phyloP scores from a whole-genome alignment of 1,140 invertebrate species.

The Tetramorium parvispinum region DNA sequence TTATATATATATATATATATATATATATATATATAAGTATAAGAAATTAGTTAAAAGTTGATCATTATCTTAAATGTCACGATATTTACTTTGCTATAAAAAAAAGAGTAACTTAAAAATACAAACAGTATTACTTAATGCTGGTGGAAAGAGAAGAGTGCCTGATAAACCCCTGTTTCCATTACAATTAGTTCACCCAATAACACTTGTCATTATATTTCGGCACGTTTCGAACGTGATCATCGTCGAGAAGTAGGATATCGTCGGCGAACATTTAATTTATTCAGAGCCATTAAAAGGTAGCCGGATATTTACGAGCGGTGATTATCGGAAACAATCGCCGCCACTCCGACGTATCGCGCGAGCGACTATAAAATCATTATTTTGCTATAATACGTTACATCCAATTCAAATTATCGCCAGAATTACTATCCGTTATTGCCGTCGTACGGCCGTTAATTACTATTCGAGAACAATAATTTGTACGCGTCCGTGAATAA shows the following conservation, averaged over 20 bases:
- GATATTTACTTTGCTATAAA: neutral
- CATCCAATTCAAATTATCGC: conserved; percentile 53
- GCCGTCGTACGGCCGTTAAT: conserved; percentile 29
- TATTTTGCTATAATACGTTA: conserved; percentile 61
- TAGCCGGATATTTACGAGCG: conserved; percentile 61
- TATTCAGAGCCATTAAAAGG: conserved; percentile 68
- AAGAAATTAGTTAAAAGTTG: neutral
- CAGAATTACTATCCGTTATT: conserved; percentile 42
- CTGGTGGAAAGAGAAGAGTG: neutral
- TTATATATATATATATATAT: too few species aligned
- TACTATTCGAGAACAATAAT: conserved; percentile 52
- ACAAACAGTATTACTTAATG: neutral
- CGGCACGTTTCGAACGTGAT: conserved; percentile 15
- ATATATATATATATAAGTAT: neutral
- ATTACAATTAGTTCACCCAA: neutral
- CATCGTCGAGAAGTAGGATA: conserved; percentile 11
- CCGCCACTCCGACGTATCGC: conserved; percentile 35
- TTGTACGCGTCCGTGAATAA: conserved; percentile 34
- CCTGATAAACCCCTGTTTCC: neutral
- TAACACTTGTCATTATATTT: conserved; percentile 2
- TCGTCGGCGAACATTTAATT: conserved; percentile 53
- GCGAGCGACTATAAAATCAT: conserved; percentile 63
- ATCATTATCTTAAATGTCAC: neutral
- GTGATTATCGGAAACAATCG: conserved; percentile 65
- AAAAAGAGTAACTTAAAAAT: neutral